phyloP scores from a whole-genome alignment of 2,888 invertebrate genomes.

The Biston betularia region DNA sequence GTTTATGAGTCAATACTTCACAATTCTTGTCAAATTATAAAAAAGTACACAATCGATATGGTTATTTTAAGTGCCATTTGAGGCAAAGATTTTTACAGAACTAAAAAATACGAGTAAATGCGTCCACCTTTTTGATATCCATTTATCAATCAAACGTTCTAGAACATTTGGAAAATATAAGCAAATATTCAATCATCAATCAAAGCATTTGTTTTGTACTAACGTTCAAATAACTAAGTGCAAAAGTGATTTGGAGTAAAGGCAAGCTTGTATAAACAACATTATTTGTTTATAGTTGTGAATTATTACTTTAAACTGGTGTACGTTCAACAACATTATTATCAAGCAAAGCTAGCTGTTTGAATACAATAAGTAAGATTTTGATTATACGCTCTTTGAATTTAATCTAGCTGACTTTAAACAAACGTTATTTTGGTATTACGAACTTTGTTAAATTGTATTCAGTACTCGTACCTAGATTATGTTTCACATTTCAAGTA shows the following conservation, averaged over 20 bases:
- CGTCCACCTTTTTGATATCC: conserved; percentile 6
- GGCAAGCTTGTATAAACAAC: conserved; percentile 12
- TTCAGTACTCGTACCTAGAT: background rate
- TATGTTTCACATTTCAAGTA: background rate
- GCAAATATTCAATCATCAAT: conserved; percentile 40
- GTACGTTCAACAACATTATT: conserved; percentile 13
- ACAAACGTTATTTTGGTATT: background rate
- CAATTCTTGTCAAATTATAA: no score
- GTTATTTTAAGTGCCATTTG: background rate
- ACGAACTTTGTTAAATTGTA: background rate
- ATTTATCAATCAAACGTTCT: conserved; percentile 30
- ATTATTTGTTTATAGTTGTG: conserved; percentile 18
- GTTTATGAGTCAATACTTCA: no score
- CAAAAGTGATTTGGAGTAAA: conserved; percentile 21
- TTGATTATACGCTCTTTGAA: background rate
- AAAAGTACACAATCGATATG: background rate
- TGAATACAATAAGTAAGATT: conserved; percentile 6
- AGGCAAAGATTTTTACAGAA: background rate
- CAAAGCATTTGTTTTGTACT: conserved; percentile 20
- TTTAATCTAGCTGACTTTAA: conserved; percentile 1
- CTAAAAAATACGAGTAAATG: conserved; percentile 3
- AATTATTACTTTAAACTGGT: conserved; percentile 2
- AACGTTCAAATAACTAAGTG: conserved; percentile 24
- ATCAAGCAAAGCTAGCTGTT: background rate
- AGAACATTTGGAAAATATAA: conserved; percentile 28